Base-by-base conservation (phyloP, 2,113 vertebrate genomes). In the Leucosticte australis region DNA sequence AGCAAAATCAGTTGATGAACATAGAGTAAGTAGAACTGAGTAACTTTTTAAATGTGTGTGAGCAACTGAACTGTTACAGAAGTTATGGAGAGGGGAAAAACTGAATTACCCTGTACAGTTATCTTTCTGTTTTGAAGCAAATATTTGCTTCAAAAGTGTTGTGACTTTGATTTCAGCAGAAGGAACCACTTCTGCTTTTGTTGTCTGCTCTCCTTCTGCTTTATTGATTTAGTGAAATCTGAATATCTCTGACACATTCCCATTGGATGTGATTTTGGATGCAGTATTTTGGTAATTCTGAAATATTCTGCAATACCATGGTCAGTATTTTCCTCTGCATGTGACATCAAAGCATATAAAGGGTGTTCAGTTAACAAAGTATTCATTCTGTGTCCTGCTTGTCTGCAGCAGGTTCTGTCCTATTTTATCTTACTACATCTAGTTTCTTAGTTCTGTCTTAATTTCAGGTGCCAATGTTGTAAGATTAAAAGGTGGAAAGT, bases 1-100 rank as follows among this genome's bases (percentile, higher is more conserved):
- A 33, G 99, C 99, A 88, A 99, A 99, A 95, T 99, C 99, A 47
- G 99, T 99, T 59, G 99, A 99, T 84, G 98, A 99, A 88, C 98
- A 98, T 47, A 97, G 96, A 98, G 99, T 99, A 98, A 97, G 98
- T 97, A 70, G 35, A 91, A n/a, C 37, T 55, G 63, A 83, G 64
- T 7, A 50, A 75, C 42, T 42, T 57, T 23, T 55, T 13, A n/a
- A 62, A 74, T 31, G n/a, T 50, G 6, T 24, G 9, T 52, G 77
- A 73, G 35, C 53, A 71, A 8, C 24, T 47, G 33, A 69, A 53
- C 26, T 50, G 21, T 20, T 82, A 8, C 0, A 16, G 42, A 67
- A 71, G 42, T 13, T 56, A 26, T 19, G 28, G 46, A 77, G 52
- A 73, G 65, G 65, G 44, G 18, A 44, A 47, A 15, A 37, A 47